A percentile compares a stretch with the other conserved stretches of the same genome.
Conservation (phyloP, 2,888 invertebrate species). For the Gonocerus acuteangulatus region DNA sequence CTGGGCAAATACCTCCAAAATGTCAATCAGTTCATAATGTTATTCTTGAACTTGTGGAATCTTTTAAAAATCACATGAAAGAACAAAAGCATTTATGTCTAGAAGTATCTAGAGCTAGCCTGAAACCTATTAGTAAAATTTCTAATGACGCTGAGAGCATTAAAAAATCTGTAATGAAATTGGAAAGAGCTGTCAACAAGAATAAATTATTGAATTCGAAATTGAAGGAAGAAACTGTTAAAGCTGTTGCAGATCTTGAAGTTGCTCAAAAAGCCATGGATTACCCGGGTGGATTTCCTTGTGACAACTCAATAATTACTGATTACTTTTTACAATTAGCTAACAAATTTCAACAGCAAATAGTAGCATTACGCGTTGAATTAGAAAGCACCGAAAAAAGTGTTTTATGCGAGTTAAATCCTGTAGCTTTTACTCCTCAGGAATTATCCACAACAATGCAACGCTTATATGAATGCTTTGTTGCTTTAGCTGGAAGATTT, state of each 20-base stretch:
- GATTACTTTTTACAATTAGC: constrained; percentile 62
- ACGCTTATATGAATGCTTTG: constrained; percentile 76
- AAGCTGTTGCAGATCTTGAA: constrained; percentile 61
- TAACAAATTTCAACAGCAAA: constrained; percentile 61
- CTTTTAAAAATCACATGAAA: constrained; percentile 75
- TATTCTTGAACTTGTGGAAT: constrained; percentile 58
- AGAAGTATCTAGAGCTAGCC: constrained; percentile 66
- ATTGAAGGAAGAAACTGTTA: constrained; percentile 58
- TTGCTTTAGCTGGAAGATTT: constrained; percentile 77
- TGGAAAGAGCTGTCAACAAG: constrained; percentile 56
- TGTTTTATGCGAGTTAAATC: constrained; percentile 57
- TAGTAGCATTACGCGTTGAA: constrained; percentile 49
- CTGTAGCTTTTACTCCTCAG: constrained; percentile 58
- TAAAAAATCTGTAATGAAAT: constrained; percentile 52
- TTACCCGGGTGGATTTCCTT: constrained; percentile 65
- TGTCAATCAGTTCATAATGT: constrained; percentile 46
- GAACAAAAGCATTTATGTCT: constrained; percentile 70
- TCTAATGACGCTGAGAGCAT: constrained; percentile 55
- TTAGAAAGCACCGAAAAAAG: constrained; percentile 66
- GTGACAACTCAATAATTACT: constrained; percentile 64
- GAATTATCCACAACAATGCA: constrained; percentile 71
- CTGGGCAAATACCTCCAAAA: constrained; percentile 49
- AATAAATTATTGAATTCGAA: constrained; percentile 55
- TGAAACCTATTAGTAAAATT: constrained; percentile 55
- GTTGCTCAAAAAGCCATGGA: constrained; percentile 72